Evolutionary conservation across 2,797 vertebrate genomes (phyloP), one percentile per base, ranked within the genome.

Genomic region (Pterois miles): DNA sequence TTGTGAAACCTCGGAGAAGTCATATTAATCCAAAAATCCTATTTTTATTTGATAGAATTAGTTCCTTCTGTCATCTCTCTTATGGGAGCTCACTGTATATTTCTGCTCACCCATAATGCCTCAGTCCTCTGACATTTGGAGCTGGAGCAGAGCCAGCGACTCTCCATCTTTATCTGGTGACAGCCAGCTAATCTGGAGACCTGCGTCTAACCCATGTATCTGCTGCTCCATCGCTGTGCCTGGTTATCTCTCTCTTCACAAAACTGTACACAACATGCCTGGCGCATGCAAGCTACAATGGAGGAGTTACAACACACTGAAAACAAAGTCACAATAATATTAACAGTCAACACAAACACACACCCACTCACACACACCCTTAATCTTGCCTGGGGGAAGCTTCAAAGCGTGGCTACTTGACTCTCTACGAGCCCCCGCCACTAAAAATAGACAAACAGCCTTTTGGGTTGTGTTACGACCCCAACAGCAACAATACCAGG

Each of bases 401-500:
- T 88, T 88, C 82, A 86, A 89, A 88, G 88, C 25, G 18, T 25
- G 75, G 54, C 69, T 78, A 70, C 80, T 67, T 54, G 53, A 65
- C 74, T 91, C 70, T 81, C 77, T 78, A 62, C 9, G 11, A 71
- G 74, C 80, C 63, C 25, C 71, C 74, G 72, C 71, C 78, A 62
- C 89, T 90, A 91, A 91, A 91, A 92, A 93, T 92, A 95, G 88
- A 73, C 71, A 33, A 70, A 75, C 67, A 31, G 74, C 73, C 77
- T 83, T 89, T 79, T 68, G 87, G 92, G 83, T 91, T 88, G 76
- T 67, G 81, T 94, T 93, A 89, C 88, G 84, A 90, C 75, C 53
- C 72, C 59, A 31, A 80, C 14, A n/a, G 77, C 79, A 94, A 94
- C 93, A 94, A 95, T 92, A 84, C 88, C 91, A 91, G 92, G 93